phyloP scores from a whole-genome alignment of 2,113 vertebrate species.

The Cepphus grylle region DNA sequence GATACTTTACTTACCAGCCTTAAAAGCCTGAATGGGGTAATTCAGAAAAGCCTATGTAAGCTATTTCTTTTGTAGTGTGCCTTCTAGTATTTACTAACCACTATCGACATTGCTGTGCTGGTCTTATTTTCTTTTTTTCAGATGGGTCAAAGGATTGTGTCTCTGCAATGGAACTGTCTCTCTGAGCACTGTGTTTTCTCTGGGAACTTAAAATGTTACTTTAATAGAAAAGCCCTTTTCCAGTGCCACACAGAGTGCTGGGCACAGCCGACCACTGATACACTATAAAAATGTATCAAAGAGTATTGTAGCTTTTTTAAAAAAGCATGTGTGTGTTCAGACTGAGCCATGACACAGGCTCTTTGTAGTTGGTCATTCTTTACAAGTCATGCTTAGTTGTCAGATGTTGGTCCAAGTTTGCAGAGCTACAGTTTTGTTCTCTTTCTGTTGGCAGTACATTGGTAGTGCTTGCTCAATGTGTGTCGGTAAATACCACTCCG shows the following conservation, averaged over 20 bases:
- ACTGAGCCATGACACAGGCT: background rate
- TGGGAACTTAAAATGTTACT: background rate
- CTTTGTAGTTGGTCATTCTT: conserved; percentile 25
- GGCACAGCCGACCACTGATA: background rate
- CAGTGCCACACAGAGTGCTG: background rate
- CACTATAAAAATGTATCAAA: background rate
- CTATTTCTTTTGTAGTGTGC: background rate
- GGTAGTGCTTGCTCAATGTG: conserved; percentile 6
- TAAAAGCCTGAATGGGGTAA: background rate
- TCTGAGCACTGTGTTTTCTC: background rate
- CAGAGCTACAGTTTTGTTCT: conserved; percentile 11
- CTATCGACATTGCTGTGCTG: background rate
- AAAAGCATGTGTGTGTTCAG: background rate
- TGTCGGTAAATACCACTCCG: background rate
- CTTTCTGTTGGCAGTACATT: conserved; percentile 10
- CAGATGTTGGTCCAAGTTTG: conserved; percentile 48
- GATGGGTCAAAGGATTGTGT: background rate
- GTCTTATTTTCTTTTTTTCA: background rate
- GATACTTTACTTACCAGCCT: background rate
- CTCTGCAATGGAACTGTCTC: background rate
- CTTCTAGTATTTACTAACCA: background rate
- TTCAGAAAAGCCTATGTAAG: background rate
- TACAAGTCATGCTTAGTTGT: conserved; percentile 22
- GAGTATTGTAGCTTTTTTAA: background rate
- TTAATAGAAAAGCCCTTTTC: background rate